These are phyloP conservation scores for Phragmatobia fuliginosa DNA, from an alignment of 2,888 invertebrate genomes.

Conservation along the genomic window DNA sequence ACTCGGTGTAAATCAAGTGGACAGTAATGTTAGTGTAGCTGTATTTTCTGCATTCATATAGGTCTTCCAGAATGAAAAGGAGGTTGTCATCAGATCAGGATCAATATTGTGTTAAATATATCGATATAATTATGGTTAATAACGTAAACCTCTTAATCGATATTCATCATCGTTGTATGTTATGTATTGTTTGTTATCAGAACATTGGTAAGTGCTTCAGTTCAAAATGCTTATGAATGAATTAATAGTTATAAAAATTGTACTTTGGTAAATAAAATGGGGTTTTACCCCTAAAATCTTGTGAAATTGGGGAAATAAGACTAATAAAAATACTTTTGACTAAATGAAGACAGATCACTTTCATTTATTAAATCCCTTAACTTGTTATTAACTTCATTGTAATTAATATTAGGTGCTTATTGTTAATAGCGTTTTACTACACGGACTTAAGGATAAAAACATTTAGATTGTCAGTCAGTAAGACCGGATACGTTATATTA, in stretches of 20 bases:
- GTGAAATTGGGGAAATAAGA: too few relatives aligned
- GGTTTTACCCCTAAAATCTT: too few relatives aligned
- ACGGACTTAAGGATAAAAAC: not conserved
- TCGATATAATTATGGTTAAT: too few relatives aligned
- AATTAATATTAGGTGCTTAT: not conserved
- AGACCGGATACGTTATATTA: conserved; percentile 27
- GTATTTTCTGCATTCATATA: not conserved
- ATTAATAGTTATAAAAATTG: too few relatives aligned
- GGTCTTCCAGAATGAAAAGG: not conserved
- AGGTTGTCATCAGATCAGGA: too few relatives aligned
- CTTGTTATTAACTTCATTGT: not conserved
- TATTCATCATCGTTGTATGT: too few relatives aligned
- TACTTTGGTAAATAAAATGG: too few relatives aligned
- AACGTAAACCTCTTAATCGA: too few relatives aligned
- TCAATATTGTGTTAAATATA: not conserved
- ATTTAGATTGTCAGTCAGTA: not conserved
- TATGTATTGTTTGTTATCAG: too few relatives aligned
- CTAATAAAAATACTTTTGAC: too few relatives aligned
- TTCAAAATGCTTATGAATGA: too few relatives aligned
- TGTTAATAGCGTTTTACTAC: not conserved
- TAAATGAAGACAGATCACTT: not conserved
- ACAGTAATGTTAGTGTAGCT: conserved; percentile 6
- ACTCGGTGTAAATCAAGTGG: not conserved
- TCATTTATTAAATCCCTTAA: not conserved
- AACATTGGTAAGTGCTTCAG: too few relatives aligned